phyloP scores from a whole-genome alignment of 2,888 invertebrate species.

The Rhamnusium bicolor region DNA sequence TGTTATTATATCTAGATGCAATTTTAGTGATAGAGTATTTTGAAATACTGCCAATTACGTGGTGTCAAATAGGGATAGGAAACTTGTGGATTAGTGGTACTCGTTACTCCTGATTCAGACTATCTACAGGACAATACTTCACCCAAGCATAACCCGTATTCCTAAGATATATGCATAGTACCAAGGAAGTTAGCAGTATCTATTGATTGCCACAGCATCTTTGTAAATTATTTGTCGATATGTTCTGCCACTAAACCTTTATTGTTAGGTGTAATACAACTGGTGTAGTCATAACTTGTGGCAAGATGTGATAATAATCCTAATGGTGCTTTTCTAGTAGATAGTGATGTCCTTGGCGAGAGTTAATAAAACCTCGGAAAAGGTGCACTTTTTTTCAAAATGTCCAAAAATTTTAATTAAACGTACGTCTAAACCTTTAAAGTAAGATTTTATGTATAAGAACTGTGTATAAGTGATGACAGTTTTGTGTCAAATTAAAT shows the following conservation, averaged over 20 bases:
- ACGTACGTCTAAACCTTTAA: not conserved
- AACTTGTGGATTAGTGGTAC: slow-evolving; percentile 64
- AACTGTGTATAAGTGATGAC: slow-evolving; percentile 1
- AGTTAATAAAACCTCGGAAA: slow-evolving; percentile 44
- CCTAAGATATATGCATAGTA: slow-evolving; percentile 25
- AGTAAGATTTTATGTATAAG: not conserved
- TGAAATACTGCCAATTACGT: slow-evolving; percentile 69
- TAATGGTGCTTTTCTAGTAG: slow-evolving; percentile 55
- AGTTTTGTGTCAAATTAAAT: slow-evolving; percentile 8
- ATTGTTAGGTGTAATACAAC: slow-evolving; percentile 20
- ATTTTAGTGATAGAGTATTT: slow-evolving; percentile 67
- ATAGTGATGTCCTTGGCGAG: slow-evolving; percentile 50
- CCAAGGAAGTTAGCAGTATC: slow-evolving; percentile 28
- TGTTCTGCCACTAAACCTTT: slow-evolving; percentile 13
- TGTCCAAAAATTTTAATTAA: slow-evolving; percentile 36
- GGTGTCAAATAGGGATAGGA: slow-evolving; percentile 69
- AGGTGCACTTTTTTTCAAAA: slow-evolving; percentile 42
- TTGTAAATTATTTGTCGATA: slow-evolving; percentile 29
- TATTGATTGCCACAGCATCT: slow-evolving; percentile 19
- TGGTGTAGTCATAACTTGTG: slow-evolving; percentile 45
- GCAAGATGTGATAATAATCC: slow-evolving; percentile 56
- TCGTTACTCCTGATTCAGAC: slow-evolving; percentile 62
- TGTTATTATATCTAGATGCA: slow-evolving; percentile 68
- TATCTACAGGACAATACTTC: slow-evolving; percentile 68
- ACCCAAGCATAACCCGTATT: slow-evolving; percentile 43